Base-by-base conservation (phyloP, 2,113 vertebrate species). In the Motacilla tschutschensis region DNA sequence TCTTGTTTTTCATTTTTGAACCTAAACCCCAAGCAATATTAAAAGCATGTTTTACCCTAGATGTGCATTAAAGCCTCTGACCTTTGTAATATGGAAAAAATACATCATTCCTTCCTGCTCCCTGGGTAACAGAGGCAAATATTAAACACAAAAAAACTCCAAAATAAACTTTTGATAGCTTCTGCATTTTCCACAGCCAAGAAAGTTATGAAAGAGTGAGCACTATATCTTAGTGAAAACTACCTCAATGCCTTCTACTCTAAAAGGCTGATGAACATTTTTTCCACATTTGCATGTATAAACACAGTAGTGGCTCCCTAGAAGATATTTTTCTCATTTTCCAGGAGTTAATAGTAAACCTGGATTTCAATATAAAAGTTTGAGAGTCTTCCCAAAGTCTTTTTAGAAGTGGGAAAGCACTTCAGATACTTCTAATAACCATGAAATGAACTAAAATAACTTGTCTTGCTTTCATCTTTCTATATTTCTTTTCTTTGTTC, bases 391-490 rank as follows among this genome's bases (percentile, higher is more conserved):
- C 21, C 4, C 28, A 38, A 14, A 77, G 44, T 57, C 22, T 59
- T 62, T 74, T 74, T 54, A 82, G 48, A 55, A 74, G 17, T 79
- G 14, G 8, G 20, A 90, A 78, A 48, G 25, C 10, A 79, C 19
- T 72, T 77, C 24, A 76, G n/a, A 43, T 62, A 58, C 14, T 71
- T 59, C 31, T 29, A 77, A 46, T 66, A 69, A 59, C 22, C 6
- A 10, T 62, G 44, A 91, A 82, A 78, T 12, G 6, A 85, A 54
- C 25, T 36, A 36, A 81, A 82, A 83, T 87, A 58, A 75, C 79
- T 84, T 91, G 18, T 82, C 69, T 85, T 93, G 33, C 63, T 85
- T 63, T 90, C n/a, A 53, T 58, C 74, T 80, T 87, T 54, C 67
- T 65, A 14, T 93, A 85, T 88, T 83, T 80, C 54, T 75, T 81